Evolutionary conservation across 2,113 vertebrate genomes (phyloP).

Genomic region (Eonycteris spelaea): DNA sequence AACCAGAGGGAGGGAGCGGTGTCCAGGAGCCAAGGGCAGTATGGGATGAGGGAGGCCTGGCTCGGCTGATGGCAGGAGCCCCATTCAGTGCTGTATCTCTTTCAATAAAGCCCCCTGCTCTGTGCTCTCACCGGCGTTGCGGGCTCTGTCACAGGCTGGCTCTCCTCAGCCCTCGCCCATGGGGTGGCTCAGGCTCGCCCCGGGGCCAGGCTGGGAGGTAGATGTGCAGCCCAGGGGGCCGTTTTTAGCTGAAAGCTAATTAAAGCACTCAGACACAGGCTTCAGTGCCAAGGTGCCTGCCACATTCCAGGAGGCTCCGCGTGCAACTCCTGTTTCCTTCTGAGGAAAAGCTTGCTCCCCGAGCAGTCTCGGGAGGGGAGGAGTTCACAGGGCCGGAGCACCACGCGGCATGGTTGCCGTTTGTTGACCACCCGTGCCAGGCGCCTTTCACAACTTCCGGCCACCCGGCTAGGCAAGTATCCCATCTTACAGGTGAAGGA

Average conservation of each 20-base stretch:
- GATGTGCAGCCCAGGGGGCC: constrained; percentile 24
- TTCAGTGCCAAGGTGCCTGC: constrained; percentile 23
- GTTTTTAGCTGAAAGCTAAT: constrained; percentile 58
- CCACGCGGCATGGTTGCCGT: fast-evolving
- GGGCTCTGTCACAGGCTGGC: constrained; percentile 69
- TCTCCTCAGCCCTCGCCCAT: neutral
- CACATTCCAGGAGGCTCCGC: constrained; percentile 13
- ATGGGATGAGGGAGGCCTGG: neutral
- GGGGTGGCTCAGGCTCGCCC: neutral
- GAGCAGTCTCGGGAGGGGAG: neutral
- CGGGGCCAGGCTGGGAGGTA: neutral
- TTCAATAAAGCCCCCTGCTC: constrained; percentile 75
- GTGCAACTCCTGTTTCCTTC: neutral
- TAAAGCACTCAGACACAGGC: neutral
- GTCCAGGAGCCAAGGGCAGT: neutral
- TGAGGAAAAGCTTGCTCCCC: neutral
- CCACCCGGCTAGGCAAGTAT: neutral
- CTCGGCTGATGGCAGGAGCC: neutral
- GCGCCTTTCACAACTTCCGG: neutral
- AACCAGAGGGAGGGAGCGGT: neutral
- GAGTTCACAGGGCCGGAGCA: neutral
- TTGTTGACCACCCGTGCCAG: no score
- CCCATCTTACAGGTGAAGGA: neutral
- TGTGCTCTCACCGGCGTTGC: constrained; percentile 3
- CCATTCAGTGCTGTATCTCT: constrained; percentile 69